These are phyloP conservation scores for Macrobrachium rosenbergii DNA, from an alignment of 1,140 invertebrate genomes.

Conservation along the genomic window DNA sequence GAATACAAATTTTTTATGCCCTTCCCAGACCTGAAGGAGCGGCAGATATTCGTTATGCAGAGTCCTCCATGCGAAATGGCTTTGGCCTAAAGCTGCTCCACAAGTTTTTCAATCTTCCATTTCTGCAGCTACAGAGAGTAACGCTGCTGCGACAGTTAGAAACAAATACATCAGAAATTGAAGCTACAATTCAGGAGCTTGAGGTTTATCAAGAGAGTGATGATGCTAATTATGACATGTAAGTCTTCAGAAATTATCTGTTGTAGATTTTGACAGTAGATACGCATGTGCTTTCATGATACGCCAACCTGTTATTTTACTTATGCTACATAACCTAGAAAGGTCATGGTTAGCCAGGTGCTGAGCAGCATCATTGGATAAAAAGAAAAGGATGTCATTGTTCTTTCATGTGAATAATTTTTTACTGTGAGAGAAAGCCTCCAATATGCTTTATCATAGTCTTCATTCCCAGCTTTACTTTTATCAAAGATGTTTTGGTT, in stretches of 20 bases:
- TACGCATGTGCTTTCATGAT: too few species aligned
- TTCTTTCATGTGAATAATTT: too few species aligned
- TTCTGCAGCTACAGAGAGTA: constrained; percentile 90
- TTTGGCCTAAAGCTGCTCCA: constrained; percentile 95
- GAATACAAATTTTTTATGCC: neutral
- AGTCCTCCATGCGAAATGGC: constrained; percentile 96
- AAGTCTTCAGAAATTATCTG: constrained; percentile 66
- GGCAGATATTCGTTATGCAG: constrained; percentile 86
- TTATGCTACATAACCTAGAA: too few species aligned
- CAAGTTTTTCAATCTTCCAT: constrained; percentile 97
- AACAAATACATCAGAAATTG: constrained; percentile 87
- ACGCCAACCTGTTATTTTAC: too few species aligned
- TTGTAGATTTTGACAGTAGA: constrained; percentile 14
- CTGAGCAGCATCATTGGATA: too few species aligned
- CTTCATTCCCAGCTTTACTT: too few species aligned
- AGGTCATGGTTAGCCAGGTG: too few species aligned
- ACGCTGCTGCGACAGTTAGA: constrained; percentile 89
- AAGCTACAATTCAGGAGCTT: constrained; percentile 86
- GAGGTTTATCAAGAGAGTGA: constrained; percentile 87
- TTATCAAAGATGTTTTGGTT: too few species aligned
- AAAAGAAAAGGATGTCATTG: too few species aligned
- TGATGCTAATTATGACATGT: constrained; percentile 90
- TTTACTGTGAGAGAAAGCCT: too few species aligned
- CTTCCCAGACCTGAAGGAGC: constrained; percentile 70
- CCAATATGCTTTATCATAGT: too few species aligned